Percentiles rank a stretch among this genome's conserved stretches.
phyloP scores from a whole-genome alignment of 2,888 invertebrate species.

The Dasypogon diadema region DNA sequence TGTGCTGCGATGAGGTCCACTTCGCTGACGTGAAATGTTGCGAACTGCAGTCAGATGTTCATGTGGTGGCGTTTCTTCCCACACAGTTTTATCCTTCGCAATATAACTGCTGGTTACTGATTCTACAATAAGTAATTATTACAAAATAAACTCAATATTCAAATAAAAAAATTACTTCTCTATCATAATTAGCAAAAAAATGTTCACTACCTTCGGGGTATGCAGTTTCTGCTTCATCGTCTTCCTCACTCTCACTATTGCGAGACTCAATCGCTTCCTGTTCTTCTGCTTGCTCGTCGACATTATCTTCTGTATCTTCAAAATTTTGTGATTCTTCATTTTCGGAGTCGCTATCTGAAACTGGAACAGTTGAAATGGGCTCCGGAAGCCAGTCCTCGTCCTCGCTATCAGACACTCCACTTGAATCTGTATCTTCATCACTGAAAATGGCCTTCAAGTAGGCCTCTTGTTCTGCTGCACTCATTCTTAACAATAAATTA shows the following conservation, averaged over 20 bases:
- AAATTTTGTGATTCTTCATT: constrained; percentile 1
- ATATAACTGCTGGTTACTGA: background rate
- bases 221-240: constrained; percentile 1
- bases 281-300: background rate
- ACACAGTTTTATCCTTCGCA: background rate
- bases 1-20: constrained; percentile 48
- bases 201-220: background rate
- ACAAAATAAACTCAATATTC: background rate
- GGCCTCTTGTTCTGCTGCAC: constrained; percentile 3
- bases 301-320: background rate
- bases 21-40: constrained; percentile 39
- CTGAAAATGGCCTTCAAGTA: background rate
- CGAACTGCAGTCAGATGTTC: constrained; percentile 1
- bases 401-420: background rate
- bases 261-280: background rate
- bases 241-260: constrained; percentile 9
- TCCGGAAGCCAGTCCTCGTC: background rate
- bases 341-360: background rate
- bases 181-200: background rate
- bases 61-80: background rate
- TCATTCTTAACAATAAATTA: background rate
- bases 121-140: too few species aligned
- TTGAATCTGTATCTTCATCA: constrained; percentile 4
- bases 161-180: background rate
- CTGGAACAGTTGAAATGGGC: background rate